Percentiles rank a stretch among this genome's conserved stretches.
phyloP scores from a whole-genome alignment of 2,113 vertebrate genomes.

The Nerophis lumbriciformis region DNA sequence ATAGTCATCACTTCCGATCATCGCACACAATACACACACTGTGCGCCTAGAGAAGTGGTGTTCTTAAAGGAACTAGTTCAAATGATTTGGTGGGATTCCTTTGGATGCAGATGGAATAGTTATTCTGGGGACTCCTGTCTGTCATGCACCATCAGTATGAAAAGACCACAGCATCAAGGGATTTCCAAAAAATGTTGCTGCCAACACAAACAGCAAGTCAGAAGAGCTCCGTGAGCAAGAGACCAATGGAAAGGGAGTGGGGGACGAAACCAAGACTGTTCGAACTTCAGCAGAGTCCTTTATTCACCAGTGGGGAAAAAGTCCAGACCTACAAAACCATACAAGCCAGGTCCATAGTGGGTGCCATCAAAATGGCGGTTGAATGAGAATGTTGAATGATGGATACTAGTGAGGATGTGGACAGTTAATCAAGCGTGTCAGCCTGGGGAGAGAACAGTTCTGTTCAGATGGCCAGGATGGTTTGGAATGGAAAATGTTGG shows the following conservation, averaged over 20 bases:
- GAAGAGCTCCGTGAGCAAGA: constrained; percentile 9
- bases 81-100: neutral
- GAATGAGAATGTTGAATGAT: neutral
- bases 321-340: constrained; percentile 3
- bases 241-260: neutral
- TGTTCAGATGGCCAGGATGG: neutral
- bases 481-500: neutral
- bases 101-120: constrained; percentile 1
- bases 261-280: neutral
- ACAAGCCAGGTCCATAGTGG: neutral
- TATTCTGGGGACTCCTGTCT: constrained; percentile 2
- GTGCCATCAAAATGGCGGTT: constrained; percentile 1
- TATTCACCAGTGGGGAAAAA: neutral
- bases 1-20: too few species aligned
- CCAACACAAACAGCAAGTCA: constrained; percentile 17
- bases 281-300: neutral
- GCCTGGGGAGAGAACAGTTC: neutral
- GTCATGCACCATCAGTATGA: constrained; percentile 4
- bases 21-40: neutral
- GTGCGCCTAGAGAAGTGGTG: neutral
- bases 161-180: constrained; percentile 5
- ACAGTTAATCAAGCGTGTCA: constrained; percentile 9
- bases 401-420: neutral
- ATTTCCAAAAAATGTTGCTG: constrained; percentile 18
- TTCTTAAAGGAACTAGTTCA: neutral